These are phyloP conservation scores for Atractosteus spatula DNA, from an alignment of 2,113 vertebrate species.

Conservation along the genomic window DNA sequence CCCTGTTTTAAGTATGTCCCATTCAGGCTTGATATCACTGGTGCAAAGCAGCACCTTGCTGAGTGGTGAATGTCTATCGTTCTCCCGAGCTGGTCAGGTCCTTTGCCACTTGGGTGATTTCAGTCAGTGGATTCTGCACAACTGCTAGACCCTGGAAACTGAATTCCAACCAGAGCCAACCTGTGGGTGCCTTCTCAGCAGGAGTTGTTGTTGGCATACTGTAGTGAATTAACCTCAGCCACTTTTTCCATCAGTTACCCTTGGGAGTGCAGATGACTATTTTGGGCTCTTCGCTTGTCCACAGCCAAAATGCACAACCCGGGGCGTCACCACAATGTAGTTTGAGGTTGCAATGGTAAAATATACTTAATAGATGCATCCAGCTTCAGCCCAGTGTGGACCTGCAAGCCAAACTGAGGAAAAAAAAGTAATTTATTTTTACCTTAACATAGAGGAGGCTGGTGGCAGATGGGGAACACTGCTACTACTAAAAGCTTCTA, in stretches of 20 bases:
- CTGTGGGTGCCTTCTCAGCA: background rate
- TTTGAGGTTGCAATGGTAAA: constrained; percentile 8
- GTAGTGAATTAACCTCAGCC: background rate
- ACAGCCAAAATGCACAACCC: constrained; percentile 8
- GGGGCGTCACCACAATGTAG: constrained; percentile 4
- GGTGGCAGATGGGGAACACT: too few relatives aligned
- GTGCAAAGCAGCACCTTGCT: too few relatives aligned
- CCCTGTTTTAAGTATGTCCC: too few relatives aligned
- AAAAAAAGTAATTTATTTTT: constrained; percentile 9
- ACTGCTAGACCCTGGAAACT: too few relatives aligned
- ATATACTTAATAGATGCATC: constrained; percentile 14
- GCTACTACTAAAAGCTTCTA: too few relatives aligned
- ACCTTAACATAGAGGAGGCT: background rate
- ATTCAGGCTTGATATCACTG: too few relatives aligned
- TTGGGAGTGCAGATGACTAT: constrained; percentile 1
- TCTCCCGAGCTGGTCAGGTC: too few relatives aligned
- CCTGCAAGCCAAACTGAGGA: background rate
- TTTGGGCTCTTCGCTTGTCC: constrained; percentile 1
- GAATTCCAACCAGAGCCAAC: background rate
- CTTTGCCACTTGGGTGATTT: too few relatives aligned
- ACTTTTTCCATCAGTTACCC: constrained; percentile 6
- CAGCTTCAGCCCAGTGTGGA: constrained; percentile 10
- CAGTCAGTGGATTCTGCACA: too few relatives aligned
- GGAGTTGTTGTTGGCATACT: constrained; percentile 11
- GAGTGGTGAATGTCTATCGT: too few relatives aligned